Evolutionary conservation across 53 echinoderm and acorn worm species (phyloP).

Genomic region (Astropecten irregularis): DNA sequence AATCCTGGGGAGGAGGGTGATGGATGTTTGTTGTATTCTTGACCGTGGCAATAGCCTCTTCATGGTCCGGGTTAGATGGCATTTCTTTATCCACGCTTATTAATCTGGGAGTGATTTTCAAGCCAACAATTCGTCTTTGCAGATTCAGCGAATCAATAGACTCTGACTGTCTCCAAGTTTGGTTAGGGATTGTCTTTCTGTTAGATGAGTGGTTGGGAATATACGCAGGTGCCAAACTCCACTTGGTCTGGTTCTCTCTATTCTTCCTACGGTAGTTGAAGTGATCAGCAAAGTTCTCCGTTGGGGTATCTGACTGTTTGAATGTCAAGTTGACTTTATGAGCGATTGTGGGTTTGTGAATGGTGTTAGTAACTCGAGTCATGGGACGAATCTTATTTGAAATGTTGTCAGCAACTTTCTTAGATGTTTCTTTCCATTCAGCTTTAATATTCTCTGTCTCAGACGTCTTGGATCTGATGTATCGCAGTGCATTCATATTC

Average conservation of each 20-base stretch:
- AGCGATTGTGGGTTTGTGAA: not conserved
- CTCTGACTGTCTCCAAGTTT: conserved; percentile 9
- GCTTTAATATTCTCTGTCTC: not conserved
- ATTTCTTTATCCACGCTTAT: not conserved
- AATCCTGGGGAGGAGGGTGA: conserved; percentile 9
- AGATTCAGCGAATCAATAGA: conserved; percentile 12
- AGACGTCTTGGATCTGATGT: not conserved
- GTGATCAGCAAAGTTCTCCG: conserved; percentile 42
- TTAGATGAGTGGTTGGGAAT: not conserved
- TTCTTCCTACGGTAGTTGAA: conserved; percentile 38
- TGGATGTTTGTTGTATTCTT: not conserved
- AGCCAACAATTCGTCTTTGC: not conserved
- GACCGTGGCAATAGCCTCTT: conserved; percentile 5
- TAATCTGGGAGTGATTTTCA: conserved; percentile 2
- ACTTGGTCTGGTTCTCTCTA: not conserved
- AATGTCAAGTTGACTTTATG: conserved; percentile 57
- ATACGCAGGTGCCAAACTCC: conserved; percentile 27
- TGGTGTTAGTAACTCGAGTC: not conserved
- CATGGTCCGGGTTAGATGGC: not conserved
- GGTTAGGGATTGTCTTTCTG: not conserved
- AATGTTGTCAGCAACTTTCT: not conserved
- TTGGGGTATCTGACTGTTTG: conserved; percentile 35
- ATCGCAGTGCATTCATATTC: not conserved
- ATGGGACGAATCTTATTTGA: not conserved
- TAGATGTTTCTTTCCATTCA: not conserved